A percentile compares a stretch with the other conserved stretches of the same genome.
These are phyloP conservation scores for Siniperca undulata DNA, from an alignment of 2,797 vertebrate species.

Conservation along the genomic window DNA sequence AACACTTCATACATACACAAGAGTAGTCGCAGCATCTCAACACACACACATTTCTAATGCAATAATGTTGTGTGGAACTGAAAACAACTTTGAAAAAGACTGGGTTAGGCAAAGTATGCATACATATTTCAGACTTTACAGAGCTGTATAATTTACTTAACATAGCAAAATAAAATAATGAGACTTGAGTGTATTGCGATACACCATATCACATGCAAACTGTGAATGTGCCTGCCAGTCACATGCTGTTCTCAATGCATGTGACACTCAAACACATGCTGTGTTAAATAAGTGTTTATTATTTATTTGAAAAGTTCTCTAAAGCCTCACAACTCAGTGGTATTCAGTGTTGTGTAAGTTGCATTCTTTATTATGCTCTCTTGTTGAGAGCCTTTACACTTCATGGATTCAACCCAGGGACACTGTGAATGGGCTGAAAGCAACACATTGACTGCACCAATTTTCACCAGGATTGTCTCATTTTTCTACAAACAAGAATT, in stretches of 20 bases:
- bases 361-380: conserved; percentile 6
- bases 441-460: background rate
- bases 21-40: background rate
- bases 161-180: background rate
- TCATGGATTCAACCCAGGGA: background rate
- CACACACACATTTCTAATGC: background rate
- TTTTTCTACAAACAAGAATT: background rate
- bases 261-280: background rate
- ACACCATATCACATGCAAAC: background rate
- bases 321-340: background rate
- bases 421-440: background rate
- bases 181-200: background rate
- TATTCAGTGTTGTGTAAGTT: background rate
- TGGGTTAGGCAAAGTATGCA: background rate
- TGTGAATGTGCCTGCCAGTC: background rate
- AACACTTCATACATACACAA: background rate
- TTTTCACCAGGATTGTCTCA: background rate
- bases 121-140: background rate
- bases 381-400: background rate
- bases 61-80: background rate
- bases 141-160: background rate
- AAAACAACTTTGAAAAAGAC: background rate
- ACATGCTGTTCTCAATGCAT: conserved; percentile 8
- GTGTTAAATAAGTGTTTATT: background rate
- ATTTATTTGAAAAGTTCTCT: background rate